These are phyloP conservation scores for Garra rufa DNA, from an alignment of 2,113 vertebrate species.

Conservation along the genomic window DNA sequence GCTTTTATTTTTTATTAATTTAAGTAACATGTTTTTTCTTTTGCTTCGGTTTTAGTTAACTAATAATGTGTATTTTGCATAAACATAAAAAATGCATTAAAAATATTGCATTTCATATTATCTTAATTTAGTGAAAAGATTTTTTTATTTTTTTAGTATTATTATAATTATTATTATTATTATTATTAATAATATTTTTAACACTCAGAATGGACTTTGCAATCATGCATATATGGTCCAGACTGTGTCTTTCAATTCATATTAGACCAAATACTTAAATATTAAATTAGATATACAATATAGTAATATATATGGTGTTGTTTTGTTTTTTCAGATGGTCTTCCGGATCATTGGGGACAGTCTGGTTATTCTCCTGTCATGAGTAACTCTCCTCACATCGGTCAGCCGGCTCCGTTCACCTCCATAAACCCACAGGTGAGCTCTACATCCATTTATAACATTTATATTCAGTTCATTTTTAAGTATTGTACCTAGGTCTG, in stretches of 20 bases:
- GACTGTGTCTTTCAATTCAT: not conserved
- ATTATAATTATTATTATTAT: no score
- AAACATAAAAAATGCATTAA: no score
- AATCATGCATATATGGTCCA: not conserved
- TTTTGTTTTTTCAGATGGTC: constrained; percentile 32
- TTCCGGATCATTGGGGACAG: constrained; percentile 87
- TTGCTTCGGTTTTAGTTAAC: no score
- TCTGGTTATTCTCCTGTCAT: constrained; percentile 85
- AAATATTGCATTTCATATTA: no score
- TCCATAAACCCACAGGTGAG: constrained; percentile 90
- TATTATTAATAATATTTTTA: no score
- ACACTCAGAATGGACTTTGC: not conserved
- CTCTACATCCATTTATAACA: constrained; percentile 38
- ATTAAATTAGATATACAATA: not conserved
- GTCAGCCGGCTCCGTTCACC: constrained; percentile 80
- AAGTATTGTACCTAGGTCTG: no score
- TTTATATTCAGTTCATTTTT: no score
- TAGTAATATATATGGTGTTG: not conserved
- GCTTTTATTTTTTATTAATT: no score
- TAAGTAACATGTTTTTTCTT: no score
- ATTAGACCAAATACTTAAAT: not conserved
- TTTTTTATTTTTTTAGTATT: no score
- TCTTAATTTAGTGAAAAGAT: no score
- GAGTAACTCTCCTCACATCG: constrained; percentile 85
- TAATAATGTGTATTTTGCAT: no score